Evolutionary conservation across 2,888 invertebrate genomes (phyloP), one percentile per base, ranked within the genome.

Genomic region (Caradrina clavipalpis): DNA sequence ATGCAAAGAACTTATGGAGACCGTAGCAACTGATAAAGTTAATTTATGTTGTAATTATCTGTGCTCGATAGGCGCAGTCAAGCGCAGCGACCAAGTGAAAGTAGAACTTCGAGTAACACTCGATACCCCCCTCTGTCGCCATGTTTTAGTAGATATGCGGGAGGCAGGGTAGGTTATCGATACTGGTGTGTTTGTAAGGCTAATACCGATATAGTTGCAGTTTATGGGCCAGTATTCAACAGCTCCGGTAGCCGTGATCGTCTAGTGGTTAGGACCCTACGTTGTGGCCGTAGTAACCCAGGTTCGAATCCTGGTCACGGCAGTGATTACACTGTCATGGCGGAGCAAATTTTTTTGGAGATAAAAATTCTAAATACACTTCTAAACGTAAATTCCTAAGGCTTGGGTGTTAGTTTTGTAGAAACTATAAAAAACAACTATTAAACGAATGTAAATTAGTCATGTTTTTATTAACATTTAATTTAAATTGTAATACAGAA

Each of bases 281-380:
- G 97, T 97, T 96, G 96, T 97, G 97, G 97, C 97, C 97, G 97
- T 97, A 97, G 97, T 97, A 97, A 97, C 97, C 97, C 97, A 97
- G 97, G 97, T 97, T 97, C 97, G 97, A 97, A 97, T 97, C 97
- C 97, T 97, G 97, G 83, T 86, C 85, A 83, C 80, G 84, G 84
- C 86, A 84, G 83, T 84, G 83, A 17, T 67, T 57, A 60, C 69
- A 83, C 79, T 84, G 81, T 83, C 78, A 59, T 75, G 85, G 82
- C 22, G 80, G 81, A 81, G 72, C n/a, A 11, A 6, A 11, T 13
- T 26, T 72, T 26, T 71, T 64, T 21, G 3, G 1, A n/a, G 11
- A 19, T 22, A 49, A 50, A 22, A 1, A 50, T 50, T 60, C 3
- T 19, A 6, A n/a, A 22, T 47, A 7, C 22, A 21, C n/a, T n/a